These are phyloP conservation scores for Cataglyphis livida DNA, from an alignment of 2,888 invertebrate genomes.

Conservation along the genomic window DNA sequence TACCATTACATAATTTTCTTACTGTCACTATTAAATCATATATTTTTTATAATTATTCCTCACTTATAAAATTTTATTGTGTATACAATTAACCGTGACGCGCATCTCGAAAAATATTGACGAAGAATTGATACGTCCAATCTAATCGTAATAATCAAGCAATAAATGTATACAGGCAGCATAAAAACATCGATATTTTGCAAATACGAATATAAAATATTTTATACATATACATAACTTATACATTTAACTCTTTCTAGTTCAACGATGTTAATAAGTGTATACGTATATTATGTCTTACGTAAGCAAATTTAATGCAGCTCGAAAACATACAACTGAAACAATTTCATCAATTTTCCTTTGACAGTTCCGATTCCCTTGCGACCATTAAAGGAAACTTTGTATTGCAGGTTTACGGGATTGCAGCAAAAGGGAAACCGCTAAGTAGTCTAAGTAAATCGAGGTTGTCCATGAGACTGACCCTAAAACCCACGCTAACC, in stretches of 20 bases:
- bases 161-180: not conserved
- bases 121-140: not conserved
- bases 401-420: not conserved
- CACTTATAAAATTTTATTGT: not conserved
- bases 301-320: conserved; percentile 19
- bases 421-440: not conserved
- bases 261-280: not conserved
- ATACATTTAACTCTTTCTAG: not conserved
- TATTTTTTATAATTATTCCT: not conserved
- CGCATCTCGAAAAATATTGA: not conserved
- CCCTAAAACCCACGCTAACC: not conserved
- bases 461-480: not conserved
- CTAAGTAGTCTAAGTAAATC: conserved; percentile 30
- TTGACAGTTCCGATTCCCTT: not conserved
- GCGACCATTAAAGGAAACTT: not conserved
- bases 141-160: not conserved
- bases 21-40: not conserved
- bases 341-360: conserved; percentile 18
- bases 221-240: too few relatives aligned
- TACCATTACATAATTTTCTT: not conserved
- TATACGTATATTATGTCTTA: conserved; percentile 12
- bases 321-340: not conserved
- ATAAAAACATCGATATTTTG: not conserved
- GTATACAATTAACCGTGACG: not conserved
- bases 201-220: not conserved